Conservation (phyloP, 1,140 invertebrate species). For the Drosophila tsacasi region DNA sequence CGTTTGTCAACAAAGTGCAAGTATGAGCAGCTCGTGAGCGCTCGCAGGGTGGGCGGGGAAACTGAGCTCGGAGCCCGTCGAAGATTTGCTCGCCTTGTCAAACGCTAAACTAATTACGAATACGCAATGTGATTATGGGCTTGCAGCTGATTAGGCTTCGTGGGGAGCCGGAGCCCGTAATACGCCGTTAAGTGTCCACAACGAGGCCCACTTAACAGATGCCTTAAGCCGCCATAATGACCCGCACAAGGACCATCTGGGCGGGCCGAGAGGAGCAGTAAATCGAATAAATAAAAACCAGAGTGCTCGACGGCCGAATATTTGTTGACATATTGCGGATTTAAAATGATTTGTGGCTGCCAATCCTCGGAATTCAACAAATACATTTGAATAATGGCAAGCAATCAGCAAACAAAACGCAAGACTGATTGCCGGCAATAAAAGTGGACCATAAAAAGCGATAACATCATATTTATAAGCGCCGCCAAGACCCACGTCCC, state of each 20-base stretch:
- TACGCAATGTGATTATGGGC: conserved; percentile 77
- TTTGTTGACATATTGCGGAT: conserved; percentile 83
- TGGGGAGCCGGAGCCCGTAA: conserved; percentile 18
- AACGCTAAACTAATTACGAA: conserved; percentile 73
- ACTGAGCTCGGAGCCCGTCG: background rate
- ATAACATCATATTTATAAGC: conserved; percentile 84
- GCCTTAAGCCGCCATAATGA: conserved; percentile 69
- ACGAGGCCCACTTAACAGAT: conserved; percentile 25
- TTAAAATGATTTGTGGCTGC: conserved; percentile 80
- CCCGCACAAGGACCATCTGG: conserved; percentile 41
- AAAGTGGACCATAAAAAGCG: conserved; percentile 83
- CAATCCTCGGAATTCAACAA: conserved; percentile 78
- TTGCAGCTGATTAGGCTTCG: conserved; percentile 56
- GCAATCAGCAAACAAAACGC: conserved; percentile 82
- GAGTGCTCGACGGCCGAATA: conserved; percentile 50
- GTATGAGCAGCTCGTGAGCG: conserved; percentile 46
- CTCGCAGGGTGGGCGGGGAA: background rate
- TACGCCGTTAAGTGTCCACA: conserved; percentile 27
- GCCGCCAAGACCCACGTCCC: conserved; percentile 46
- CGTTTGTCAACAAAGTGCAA: conserved; percentile 82
- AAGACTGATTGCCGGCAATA: conserved; percentile 82
- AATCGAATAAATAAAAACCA: conserved; percentile 14
- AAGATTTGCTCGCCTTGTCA: conserved; percentile 34
- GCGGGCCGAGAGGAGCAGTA: background rate
- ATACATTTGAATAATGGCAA: conserved; percentile 81